Percentiles rank a stretch among this genome's conserved stretches.
Evolutionary conservation across 2,113 vertebrate species (phyloP).

Genomic region (Esox niger): DNA sequence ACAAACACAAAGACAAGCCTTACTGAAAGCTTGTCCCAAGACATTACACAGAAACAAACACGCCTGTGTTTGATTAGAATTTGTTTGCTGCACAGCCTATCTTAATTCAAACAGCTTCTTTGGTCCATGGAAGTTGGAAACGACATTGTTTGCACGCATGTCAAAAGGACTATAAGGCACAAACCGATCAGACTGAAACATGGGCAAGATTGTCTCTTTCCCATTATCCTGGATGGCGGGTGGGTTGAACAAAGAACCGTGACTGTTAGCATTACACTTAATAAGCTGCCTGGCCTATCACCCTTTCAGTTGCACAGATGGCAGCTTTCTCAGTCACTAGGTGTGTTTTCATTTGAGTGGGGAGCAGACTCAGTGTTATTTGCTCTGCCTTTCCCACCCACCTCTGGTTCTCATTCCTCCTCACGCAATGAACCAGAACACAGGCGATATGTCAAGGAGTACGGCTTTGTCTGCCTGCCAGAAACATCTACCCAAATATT

Average conservation of each 20-base stretch:
- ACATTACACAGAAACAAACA: not conserved
- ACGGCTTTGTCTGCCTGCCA: slow-evolving; percentile 80
- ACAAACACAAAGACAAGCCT: too few species aligned
- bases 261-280: slow-evolving; percentile 14
- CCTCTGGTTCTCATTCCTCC: slow-evolving; percentile 66
- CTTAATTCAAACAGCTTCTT: slow-evolving; percentile 14
- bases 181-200: not conserved
- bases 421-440: slow-evolving; percentile 71
- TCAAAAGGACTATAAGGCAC: not conserved
- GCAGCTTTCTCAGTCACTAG: slow-evolving; percentile 65
- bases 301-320: slow-evolving; percentile 63
- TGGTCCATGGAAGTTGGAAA: not conserved
- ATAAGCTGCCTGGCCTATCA: slow-evolving; percentile 47
- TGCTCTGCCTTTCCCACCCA: slow-evolving; percentile 60
- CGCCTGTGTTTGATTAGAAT: not conserved
- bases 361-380: slow-evolving; percentile 64
- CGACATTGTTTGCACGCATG: not conserved
- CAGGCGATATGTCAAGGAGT: slow-evolving; percentile 70
- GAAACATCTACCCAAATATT: slow-evolving; percentile 90
- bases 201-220: not conserved
- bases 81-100: not conserved
- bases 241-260: slow-evolving; percentile 29
- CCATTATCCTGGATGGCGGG: slow-evolving; percentile 23
- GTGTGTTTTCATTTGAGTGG: slow-evolving; percentile 68
- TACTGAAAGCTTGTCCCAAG: too few species aligned